Base-by-base conservation (phyloP, 2,113 vertebrate species). In the Pomatostomus ruficeps region DNA sequence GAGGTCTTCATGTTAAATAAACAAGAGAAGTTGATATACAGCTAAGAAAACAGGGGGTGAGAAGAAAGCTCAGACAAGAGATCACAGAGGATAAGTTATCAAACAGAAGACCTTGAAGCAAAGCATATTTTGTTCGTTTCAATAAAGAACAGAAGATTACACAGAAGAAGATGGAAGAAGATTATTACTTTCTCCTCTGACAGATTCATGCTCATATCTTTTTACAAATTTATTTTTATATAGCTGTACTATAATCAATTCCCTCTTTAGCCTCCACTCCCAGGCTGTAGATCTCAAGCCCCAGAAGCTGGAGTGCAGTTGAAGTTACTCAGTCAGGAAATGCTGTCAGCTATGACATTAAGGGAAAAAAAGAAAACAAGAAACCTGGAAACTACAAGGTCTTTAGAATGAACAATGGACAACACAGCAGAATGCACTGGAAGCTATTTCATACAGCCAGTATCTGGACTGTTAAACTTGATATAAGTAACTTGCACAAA, bases 71-170 rank as follows among this genome's bases (percentile, higher is more conserved):
- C 33, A 81, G 48, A 68, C 57, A 89, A 92, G 88, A 77, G 72
- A 45, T 63, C 72, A 86, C 25, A 91, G 75, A 86, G 79, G 88
- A 55, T 54, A 88, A 86, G n/a, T 78, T 71, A 93, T 63, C 88
- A 82, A 78, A 40, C 51, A 88, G 28, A 82, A 91, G 79, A 94
- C 88, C 96, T 93, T 92, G 95, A 85, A 94, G 91, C 55, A 90
- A 80, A 86, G 40, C 7, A 18, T 76, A 72, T 77, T 96, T 91
- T 93, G 59, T 86, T 94, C 91, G 83, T 94, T 95, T 90, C 94
- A 91, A 74, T 85, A 92, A 94, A 91, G 80, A 79, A 83, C 35
- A 88, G 29, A 36, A 86, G 68, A 91, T 74, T 88, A 59, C 61
- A 88, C 43, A 36, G 55, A 65, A 80, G 85, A 85, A 85, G 82